Conservation (phyloP, 2,888 invertebrate species). For the Amblyteles armatorius region DNA sequence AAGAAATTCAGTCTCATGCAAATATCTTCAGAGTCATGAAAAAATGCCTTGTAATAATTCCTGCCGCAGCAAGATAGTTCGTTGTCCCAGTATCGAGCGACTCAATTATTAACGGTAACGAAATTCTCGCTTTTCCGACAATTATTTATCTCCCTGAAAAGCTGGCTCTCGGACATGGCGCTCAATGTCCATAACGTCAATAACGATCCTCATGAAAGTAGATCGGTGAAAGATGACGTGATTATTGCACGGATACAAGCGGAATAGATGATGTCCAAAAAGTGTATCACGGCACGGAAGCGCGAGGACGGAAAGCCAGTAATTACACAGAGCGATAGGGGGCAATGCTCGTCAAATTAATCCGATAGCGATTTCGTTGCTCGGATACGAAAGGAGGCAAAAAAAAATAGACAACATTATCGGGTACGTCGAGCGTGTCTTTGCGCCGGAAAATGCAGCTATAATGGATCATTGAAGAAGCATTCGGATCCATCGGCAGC, state of each 20-base stretch:
- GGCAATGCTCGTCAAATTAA: conserved; percentile 1
- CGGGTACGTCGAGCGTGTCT: not conserved
- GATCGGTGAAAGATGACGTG: not conserved
- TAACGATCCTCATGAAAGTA: too few species aligned
- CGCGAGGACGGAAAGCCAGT: conserved; percentile 4
- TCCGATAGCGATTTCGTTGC: not conserved
- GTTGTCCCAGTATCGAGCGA: too few species aligned
- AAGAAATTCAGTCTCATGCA: too few species aligned
- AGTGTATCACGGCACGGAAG: not conserved
- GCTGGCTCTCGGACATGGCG: too few species aligned
- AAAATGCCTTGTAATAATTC: too few species aligned
- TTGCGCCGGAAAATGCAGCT: not conserved
- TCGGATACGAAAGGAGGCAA: not conserved
- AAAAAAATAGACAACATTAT: not conserved
- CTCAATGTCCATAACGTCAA: too few species aligned
- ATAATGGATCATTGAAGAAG: not conserved
- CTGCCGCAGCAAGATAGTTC: too few species aligned
- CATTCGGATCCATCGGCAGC: conserved; percentile 37
- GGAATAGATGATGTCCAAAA: not conserved
- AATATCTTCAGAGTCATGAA: too few species aligned
- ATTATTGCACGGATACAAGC: not conserved
- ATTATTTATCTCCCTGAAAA: too few species aligned
- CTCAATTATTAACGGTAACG: too few species aligned
- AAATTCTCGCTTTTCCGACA: too few species aligned
- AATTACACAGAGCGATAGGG: not conserved